A percentile compares a stretch with the other conserved stretches of the same genome.
Conservation (phyloP, 2,888 invertebrate species). For the Rhodophaea formosa region DNA sequence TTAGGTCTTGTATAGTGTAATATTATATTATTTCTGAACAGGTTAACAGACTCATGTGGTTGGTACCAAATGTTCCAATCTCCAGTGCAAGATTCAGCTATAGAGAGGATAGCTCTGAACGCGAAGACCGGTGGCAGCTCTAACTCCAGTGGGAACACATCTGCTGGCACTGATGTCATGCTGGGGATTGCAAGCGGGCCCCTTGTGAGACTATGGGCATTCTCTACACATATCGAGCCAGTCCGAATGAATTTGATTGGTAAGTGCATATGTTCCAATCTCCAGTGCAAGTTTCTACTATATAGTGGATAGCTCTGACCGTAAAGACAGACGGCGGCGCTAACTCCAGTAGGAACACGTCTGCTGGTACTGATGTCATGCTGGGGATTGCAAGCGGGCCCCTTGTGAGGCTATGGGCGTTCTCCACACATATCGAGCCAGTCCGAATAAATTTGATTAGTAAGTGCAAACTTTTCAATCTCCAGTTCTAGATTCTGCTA, state of each 20-base stretch:
- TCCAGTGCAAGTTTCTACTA: conserved; percentile 92
- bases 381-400: conserved; percentile 73
- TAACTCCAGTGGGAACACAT: conserved; percentile 56
- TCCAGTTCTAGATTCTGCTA: conserved; percentile 92
- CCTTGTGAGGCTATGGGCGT: conserved; percentile 72
- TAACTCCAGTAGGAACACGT: conserved; percentile 56
- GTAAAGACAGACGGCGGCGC: conserved; percentile 76
- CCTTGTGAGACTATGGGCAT: conserved; percentile 72
- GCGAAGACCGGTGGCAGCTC: conserved; percentile 76
- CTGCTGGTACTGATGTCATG: conserved; percentile 73
- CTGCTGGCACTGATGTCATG: conserved; percentile 73
- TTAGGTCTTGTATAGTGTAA: background rate
- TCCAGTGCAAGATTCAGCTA: conserved; percentile 92
- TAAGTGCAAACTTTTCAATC: conserved; percentile 92
- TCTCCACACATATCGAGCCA: conserved; percentile 75
- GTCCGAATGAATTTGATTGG: conserved; percentile 73
- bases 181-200: conserved; percentile 73
- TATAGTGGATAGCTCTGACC: conserved; percentile 96
- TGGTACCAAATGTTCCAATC: conserved; percentile 98
- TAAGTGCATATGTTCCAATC: conserved; percentile 92
- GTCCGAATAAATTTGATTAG: conserved; percentile 73
- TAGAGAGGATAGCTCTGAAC: conserved; percentile 96
- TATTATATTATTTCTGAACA: conserved; percentile 32
- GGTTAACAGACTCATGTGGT: conserved; percentile 97
- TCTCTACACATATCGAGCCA: conserved; percentile 75